These are phyloP conservation scores for Palloptera scutellata DNA, from an alignment of 2,888 invertebrate genomes.

Conservation along the genomic window DNA sequence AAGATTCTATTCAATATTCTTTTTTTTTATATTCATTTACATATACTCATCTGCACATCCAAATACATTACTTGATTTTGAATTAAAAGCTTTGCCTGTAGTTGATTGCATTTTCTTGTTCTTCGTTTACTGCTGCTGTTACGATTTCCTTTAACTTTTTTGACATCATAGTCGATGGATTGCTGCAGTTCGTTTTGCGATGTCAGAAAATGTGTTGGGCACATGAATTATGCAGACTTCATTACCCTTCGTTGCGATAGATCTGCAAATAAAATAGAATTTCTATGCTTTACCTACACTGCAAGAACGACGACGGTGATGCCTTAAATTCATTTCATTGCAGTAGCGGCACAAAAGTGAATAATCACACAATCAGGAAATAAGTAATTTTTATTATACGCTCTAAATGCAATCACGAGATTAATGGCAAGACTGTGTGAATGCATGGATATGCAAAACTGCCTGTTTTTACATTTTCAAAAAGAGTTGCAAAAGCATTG, in stretches of 20 bases:
- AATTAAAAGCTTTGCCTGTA: too few species aligned
- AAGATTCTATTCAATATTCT: not conserved
- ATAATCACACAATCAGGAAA: slow-evolving; percentile 58
- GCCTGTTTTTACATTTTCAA: not conserved
- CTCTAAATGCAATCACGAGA: slow-evolving; percentile 58
- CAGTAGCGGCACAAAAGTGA: slow-evolving; percentile 47
- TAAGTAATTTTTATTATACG: slow-evolving; percentile 56
- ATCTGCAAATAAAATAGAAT: slow-evolving; percentile 32
- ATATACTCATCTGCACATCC: too few species aligned
- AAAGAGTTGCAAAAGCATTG: slow-evolving; percentile 27
- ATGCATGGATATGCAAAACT: slow-evolving; percentile 31
- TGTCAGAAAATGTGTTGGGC: slow-evolving; percentile 15
- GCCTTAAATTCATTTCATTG: slow-evolving; percentile 1
- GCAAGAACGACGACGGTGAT: slow-evolving; percentile 12
- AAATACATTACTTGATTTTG: too few species aligned
- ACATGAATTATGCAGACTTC: slow-evolving; percentile 62
- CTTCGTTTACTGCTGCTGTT: not conserved
- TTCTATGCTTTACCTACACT: slow-evolving; percentile 43
- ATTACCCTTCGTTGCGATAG: slow-evolving; percentile 53
- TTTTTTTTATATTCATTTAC: not conserved
- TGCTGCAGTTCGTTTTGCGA: not conserved
- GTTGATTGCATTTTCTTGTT: too few species aligned
- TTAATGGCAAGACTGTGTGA: slow-evolving; percentile 47
- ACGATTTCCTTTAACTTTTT: not conserved
- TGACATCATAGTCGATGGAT: not conserved